Evolutionary conservation across 2,113 vertebrate species (phyloP).

Genomic region (Eretmochelys imbricata): DNA sequence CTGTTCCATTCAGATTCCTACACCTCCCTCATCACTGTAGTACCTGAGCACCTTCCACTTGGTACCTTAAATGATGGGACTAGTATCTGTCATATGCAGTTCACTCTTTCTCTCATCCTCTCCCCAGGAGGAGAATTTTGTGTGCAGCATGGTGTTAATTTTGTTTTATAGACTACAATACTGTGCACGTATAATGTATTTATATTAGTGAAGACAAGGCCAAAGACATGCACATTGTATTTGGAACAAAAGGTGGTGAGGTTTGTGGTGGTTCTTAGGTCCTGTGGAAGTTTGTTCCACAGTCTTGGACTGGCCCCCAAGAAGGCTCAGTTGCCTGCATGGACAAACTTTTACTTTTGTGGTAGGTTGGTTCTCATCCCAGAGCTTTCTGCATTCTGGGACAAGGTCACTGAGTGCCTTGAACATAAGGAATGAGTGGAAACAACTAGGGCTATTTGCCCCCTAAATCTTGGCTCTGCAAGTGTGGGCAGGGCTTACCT

Average conservation of each 20-base stretch:
- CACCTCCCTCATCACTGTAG: background rate
- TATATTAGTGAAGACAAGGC: background rate
- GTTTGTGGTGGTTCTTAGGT: background rate
- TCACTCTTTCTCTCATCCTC: background rate
- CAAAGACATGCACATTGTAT: background rate
- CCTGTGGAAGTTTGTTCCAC: background rate
- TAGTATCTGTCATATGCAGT: background rate
- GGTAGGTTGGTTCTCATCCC: slow-evolving; percentile 9
- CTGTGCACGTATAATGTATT: background rate
- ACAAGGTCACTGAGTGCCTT: slow-evolving; percentile 23
- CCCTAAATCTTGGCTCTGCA: background rate
- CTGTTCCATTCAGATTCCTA: background rate
- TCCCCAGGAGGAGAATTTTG: background rate
- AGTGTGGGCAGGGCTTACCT: background rate
- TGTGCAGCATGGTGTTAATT: background rate
- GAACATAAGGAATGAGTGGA: slow-evolving; percentile 23
- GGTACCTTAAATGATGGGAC: background rate
- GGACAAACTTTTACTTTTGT: background rate
- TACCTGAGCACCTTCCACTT: slow-evolving; percentile 5
- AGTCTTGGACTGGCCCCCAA: background rate
- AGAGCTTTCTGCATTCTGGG: background rate
- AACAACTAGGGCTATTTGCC: background rate
- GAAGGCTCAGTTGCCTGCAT: background rate
- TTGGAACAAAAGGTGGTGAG: background rate
- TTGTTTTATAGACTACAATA: background rate